Base-by-base conservation (phyloP, 1,140 invertebrate species). In the Triops longicaudatus region DNA sequence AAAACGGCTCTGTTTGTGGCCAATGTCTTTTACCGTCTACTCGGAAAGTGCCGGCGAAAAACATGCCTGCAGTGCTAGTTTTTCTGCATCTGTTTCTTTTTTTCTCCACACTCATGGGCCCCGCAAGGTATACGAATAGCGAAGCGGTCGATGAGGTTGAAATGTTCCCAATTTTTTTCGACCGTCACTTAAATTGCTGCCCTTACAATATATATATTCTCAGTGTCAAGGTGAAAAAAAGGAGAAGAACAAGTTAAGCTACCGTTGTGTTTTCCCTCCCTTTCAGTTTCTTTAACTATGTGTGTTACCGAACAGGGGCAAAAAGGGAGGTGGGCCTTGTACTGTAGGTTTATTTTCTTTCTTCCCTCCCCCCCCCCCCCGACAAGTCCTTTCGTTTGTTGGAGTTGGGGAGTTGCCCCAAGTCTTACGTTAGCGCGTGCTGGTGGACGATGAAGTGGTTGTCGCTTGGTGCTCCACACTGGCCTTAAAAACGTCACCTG, bases 1-100 rank as follows among this genome's bases (percentile, higher is more conserved):
- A 63, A 63, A 63, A 63, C 50, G 50, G 50, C 50, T 63, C 50
- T n/a, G 50, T 63, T 63, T 63, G 50, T 63, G 50, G 50, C 50
- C 50, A 63, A 63, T 63, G 50, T 63, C 50, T 63, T 63, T 22
- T 63, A 63, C 50, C 50, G 14, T 63, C 50, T 63, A 12, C 17
- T 63, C 22, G 50, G 50, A 14, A 37, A 37, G 50, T 63, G 50
- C 4, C 14, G 17, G 22, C 14, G n/a, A 63, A 63, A 63, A 22
- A 63, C 50, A 14, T 22, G 50, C n/a, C 50, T 4, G 50, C 50
- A 63, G 10, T 63, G 50, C 50, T 17, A 22, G 6, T 63, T 63
- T 63, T 63, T 37, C 31, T 37, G 31, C 31, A 37, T 37, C 50
- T 63, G 5, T 17, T 7, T 63, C 1, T 22, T 63, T 63, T 63